A percentile compares a stretch with the other conserved stretches of the same genome.
phyloP scores from a whole-genome alignment of 2,888 invertebrate genomes.

The Acrobasis repandana region DNA sequence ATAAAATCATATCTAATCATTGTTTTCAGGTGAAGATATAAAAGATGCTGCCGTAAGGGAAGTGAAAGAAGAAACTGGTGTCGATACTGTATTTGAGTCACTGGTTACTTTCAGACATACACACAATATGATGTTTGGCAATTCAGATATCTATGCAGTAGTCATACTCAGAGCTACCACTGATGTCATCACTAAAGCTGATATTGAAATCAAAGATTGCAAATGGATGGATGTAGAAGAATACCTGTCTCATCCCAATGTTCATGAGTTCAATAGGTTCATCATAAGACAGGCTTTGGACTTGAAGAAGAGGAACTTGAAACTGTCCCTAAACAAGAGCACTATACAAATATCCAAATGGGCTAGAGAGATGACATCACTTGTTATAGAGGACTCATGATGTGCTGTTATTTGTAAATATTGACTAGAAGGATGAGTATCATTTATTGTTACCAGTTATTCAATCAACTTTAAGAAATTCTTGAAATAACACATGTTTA shows the following conservation, averaged over 20 bases:
- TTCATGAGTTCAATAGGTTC: slow-evolving; percentile 87
- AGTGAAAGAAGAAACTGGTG: slow-evolving; percentile 95
- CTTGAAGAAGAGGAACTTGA: slow-evolving; percentile 83
- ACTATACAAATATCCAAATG: slow-evolving; percentile 52
- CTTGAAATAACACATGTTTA: not conserved
- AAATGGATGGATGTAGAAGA: slow-evolving; percentile 92
- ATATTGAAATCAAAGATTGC: slow-evolving; percentile 89
- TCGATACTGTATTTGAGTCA: slow-evolving; percentile 88
- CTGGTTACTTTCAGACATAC: slow-evolving; percentile 90
- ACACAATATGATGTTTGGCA: slow-evolving; percentile 89
- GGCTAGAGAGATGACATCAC: slow-evolving; percentile 59
- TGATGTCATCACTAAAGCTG: slow-evolving; percentile 85
- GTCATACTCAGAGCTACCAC: slow-evolving; percentile 87
- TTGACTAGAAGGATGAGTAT: not conserved
- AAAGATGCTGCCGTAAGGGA: slow-evolving; percentile 92
- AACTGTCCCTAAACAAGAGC: slow-evolving; percentile 81
- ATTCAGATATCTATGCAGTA: slow-evolving; percentile 94
- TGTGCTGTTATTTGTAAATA: not conserved
- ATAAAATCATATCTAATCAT: not conserved
- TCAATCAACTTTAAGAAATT: not conserved
- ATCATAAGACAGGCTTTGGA: slow-evolving; percentile 86
- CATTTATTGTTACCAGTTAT: not conserved
- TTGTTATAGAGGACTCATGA: slow-evolving; percentile 57
- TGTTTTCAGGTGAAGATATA: slow-evolving; percentile 89
- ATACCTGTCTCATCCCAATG: slow-evolving; percentile 87